phyloP scores from a whole-genome alignment of 2,888 invertebrate species.

The Campaea margaritaria region DNA sequence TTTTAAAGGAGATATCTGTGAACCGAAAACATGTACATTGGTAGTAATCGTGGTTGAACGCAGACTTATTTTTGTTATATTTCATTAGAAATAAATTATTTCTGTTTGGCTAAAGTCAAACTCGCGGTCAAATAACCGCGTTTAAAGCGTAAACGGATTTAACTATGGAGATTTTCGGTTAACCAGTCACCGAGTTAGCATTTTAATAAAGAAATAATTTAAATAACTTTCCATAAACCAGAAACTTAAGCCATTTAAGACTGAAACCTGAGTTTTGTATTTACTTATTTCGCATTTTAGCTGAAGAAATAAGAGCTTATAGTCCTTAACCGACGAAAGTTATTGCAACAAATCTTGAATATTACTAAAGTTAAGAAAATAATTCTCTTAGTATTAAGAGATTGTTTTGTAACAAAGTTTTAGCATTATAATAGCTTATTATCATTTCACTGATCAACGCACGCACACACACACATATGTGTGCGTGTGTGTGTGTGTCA shows the following conservation, averaged over 20 bases:
- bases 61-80: too few species aligned
- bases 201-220: constrained; percentile 23
- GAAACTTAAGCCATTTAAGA: constrained; percentile 15
- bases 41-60: too few species aligned
- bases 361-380: too few species aligned
- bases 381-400: too few species aligned
- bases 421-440: too few species aligned
- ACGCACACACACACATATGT: too few species aligned
- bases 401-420: too few species aligned
- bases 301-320: background rate
- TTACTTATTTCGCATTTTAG: background rate
- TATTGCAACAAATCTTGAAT: too few species aligned
- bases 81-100: background rate
- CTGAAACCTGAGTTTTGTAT: constrained; percentile 6
- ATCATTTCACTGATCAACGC: too few species aligned
- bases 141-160: constrained; percentile 13
- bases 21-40: too few species aligned
- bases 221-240: constrained; percentile 19
- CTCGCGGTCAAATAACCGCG: constrained; percentile 1
- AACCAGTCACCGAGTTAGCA: constrained; percentile 25
- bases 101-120: constrained; percentile 1
- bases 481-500: too few species aligned
- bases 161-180: constrained; percentile 18
- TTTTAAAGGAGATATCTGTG: too few species aligned
- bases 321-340: background rate